A percentile compares a stretch with the other conserved stretches of the same genome.
phyloP scores from a whole-genome alignment of 2,113 vertebrate species.

The Nesospiza acunhae region DNA sequence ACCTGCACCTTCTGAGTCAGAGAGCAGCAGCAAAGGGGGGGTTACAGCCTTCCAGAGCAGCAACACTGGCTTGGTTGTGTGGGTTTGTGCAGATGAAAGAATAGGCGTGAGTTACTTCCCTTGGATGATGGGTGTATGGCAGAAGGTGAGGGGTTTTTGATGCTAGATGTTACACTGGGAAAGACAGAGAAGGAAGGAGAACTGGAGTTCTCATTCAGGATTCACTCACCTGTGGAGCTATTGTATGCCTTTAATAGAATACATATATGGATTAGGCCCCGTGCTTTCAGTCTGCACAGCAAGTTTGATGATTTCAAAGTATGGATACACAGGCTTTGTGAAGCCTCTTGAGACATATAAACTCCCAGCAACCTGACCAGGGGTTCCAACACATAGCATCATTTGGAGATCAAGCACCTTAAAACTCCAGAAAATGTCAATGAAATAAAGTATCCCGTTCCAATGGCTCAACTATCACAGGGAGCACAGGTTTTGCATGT shows the following conservation, averaged over 20 bases:
- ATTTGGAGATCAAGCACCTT: not conserved
- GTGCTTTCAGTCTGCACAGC: not conserved
- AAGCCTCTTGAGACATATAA: not conserved
- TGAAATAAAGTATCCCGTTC: not conserved
- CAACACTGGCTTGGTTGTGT: not conserved
- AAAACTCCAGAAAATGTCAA: not conserved
- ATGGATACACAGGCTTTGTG: accelerated
- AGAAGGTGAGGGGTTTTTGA: not conserved
- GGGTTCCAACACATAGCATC: not conserved
- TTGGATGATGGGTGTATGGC: not conserved
- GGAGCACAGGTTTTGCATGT: accelerated
- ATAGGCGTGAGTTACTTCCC: not conserved
- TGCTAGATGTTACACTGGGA: not conserved
- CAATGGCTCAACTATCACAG: not conserved
- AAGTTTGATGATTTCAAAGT: not conserved
- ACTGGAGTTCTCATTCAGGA: not conserved
- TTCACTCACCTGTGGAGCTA: not conserved
- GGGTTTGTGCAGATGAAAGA: not conserved
- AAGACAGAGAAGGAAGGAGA: not conserved
- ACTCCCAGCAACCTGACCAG: not conserved
- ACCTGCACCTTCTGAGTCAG: not conserved
- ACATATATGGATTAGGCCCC: not conserved
- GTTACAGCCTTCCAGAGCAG: not conserved
- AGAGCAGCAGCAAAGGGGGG: not conserved
- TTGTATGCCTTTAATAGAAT: accelerated